Evolutionary conservation across 2,113 vertebrate genomes (phyloP).

Genomic region (Anarrhichthys ocellatus): DNA sequence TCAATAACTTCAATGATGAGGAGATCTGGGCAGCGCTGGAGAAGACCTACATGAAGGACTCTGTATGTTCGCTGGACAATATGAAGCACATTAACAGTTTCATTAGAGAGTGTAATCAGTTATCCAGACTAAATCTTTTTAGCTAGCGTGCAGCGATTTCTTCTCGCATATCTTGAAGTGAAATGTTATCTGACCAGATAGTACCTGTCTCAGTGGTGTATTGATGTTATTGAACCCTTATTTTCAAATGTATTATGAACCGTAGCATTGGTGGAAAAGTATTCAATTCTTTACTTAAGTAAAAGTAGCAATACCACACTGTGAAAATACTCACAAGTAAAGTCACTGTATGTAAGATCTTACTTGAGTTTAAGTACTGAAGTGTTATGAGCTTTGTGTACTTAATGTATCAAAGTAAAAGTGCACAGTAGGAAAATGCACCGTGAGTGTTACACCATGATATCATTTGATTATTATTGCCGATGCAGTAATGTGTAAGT

Average conservation of each 20-base stretch:
- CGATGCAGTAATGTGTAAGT: too few species aligned
- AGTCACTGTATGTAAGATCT: too few species aligned
- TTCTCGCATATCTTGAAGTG: neutral
- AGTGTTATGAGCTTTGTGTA: neutral
- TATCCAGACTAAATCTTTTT: neutral
- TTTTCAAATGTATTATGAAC: neutral
- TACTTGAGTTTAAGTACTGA: too few species aligned
- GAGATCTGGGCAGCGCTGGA: conserved; percentile 85
- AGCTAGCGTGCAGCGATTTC: neutral
- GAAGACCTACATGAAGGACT: conserved; percentile 85
- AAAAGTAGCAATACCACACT: neutral
- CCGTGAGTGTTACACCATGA: neutral
- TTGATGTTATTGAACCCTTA: neutral
- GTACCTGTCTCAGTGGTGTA: neutral
- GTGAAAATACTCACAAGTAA: neutral
- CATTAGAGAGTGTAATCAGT: neutral
- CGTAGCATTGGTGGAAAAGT: neutral
- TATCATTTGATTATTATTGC: neutral
- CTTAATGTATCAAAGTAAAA: too few species aligned
- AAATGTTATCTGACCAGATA: neutral
- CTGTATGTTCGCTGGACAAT: conserved; percentile 60
- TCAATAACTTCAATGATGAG: conserved; percentile 78
- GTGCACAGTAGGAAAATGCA: neutral
- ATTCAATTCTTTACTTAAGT: neutral
- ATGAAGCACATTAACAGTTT: neutral